phyloP scores from a whole-genome alignment of 2,888 invertebrate genomes.

The Tridacna crocea region DNA sequence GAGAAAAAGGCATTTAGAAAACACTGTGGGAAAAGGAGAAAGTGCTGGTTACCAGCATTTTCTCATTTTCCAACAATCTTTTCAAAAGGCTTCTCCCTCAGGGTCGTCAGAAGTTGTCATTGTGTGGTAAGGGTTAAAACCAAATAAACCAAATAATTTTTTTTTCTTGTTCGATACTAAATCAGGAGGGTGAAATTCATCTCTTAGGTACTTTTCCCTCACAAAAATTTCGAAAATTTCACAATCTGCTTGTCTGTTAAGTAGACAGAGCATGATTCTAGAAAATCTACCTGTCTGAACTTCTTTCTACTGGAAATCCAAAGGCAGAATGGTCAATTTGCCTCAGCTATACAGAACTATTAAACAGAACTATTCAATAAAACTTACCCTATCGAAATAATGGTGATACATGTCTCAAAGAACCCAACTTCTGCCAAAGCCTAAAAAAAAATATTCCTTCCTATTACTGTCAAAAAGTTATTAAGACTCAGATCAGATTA shows the following conservation, averaged over 20 bases:
- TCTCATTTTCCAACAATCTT: not conserved
- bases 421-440: too few relatives aligned
- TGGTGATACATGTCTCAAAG: slow-evolving; percentile 41
- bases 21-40: not conserved
- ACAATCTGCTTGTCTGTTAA: too few relatives aligned
- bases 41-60: not conserved
- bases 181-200: too few relatives aligned
- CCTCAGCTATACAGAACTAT: not conserved
- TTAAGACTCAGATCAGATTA: too few relatives aligned
- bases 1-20: too few relatives aligned
- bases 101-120: not conserved
- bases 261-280: not conserved
- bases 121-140: not conserved
- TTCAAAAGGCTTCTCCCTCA: not conserved
- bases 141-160: too few relatives aligned
- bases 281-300: not conserved
- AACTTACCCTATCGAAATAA: slow-evolving; percentile 52
- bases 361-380: not conserved
- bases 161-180: too few relatives aligned
- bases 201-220: too few relatives aligned
- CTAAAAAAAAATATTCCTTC: too few relatives aligned
- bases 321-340: not conserved
- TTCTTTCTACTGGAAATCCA: not conserved
- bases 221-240: too few relatives aligned
- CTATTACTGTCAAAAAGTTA: too few relatives aligned